A percentile compares a stretch with the other conserved stretches of the same genome.
Evolutionary conservation across 2,797 vertebrate genomes (phyloP).

Genomic region (Graptemys geographica): DNA sequence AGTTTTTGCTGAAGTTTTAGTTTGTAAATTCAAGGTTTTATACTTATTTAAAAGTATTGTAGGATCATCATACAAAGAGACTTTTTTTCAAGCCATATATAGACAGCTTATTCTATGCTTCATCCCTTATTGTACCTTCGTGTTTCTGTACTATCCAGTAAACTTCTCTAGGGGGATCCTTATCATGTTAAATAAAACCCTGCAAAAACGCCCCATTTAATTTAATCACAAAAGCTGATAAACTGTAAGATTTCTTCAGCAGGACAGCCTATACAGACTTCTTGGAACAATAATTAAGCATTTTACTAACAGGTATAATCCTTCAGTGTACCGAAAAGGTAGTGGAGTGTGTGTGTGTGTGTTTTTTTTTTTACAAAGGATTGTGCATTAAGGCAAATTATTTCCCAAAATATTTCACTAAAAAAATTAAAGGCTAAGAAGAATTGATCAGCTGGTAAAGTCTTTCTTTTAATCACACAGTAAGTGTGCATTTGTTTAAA

Average conservation of each 20-base stretch:
- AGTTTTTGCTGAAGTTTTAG: not conserved
- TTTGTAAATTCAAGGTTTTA: not conserved
- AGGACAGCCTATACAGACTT: not conserved
- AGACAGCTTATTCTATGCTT: not conserved
- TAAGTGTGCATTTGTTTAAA: not conserved
- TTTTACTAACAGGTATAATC: slow-evolving; percentile 21
- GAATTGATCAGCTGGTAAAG: not conserved
- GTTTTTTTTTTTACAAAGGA: not conserved
- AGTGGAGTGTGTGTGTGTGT: not conserved
- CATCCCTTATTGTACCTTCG: not conserved
- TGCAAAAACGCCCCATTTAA: not conserved
- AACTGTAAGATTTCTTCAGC: slow-evolving; percentile 14
- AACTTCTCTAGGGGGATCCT: not conserved
- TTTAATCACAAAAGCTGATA: slow-evolving; percentile 5
- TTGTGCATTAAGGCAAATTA: not conserved
- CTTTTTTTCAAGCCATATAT: not conserved
- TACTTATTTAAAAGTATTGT: not conserved
- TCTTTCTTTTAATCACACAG: not conserved
- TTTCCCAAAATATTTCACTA: not conserved
- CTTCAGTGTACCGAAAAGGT: not conserved
- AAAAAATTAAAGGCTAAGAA: not conserved
- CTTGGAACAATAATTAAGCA: slow-evolving; percentile 20
- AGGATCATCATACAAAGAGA: not conserved
- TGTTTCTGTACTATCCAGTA: not conserved
- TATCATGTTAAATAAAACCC: not conserved